Evolutionary conservation across 2,113 vertebrate genomes (phyloP).

Genomic region (Recurvirostra avosetta): DNA sequence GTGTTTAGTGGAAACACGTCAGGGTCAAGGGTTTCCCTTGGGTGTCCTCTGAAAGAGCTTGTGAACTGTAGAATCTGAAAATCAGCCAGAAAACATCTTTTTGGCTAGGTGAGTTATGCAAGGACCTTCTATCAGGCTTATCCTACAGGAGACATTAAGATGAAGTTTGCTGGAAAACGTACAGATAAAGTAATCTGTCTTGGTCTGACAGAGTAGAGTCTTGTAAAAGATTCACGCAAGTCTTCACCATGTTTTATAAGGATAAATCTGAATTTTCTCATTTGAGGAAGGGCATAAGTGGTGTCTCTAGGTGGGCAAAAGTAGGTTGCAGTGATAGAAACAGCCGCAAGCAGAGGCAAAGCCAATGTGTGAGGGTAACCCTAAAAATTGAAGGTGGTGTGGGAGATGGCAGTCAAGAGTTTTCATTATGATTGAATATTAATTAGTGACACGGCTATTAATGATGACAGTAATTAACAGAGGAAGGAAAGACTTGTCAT

Average conservation of each 20-base stretch:
- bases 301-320: background rate
- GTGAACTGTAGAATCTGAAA: background rate
- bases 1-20: background rate
- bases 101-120: background rate
- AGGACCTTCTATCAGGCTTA: background rate
- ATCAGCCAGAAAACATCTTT: background rate
- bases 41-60: background rate
- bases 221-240: background rate
- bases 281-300: background rate
- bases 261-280: background rate
- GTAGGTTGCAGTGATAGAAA: background rate
- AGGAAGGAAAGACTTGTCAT: conserved; percentile 76
- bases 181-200: background rate
- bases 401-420: conserved; percentile 35
- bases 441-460: conserved; percentile 79
- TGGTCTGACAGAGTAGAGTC: background rate
- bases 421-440: conserved; percentile 77
- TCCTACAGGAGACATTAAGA: background rate
- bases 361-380: background rate
- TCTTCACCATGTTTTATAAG: background rate
- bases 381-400: background rate
- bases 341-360: background rate
- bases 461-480: conserved; percentile 79
- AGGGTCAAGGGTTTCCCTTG: background rate
- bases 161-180: background rate